These are phyloP conservation scores for Holothuria glaberrima DNA, from an alignment of 35 echinoderm and acorn worm species.

Conservation along the genomic window DNA sequence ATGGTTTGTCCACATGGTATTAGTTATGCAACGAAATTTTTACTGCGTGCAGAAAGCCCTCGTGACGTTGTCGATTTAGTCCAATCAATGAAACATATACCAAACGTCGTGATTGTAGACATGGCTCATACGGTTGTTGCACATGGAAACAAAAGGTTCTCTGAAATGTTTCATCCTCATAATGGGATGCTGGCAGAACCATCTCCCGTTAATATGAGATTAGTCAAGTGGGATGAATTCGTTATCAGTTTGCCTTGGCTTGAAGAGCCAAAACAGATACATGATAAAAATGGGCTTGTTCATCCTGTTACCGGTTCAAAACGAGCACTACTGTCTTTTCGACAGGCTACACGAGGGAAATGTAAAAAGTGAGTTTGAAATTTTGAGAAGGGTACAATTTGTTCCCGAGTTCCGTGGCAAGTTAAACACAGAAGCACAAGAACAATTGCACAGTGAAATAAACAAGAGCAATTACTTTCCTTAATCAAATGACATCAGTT, in stretches of 20 bases:
- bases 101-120: conserved; percentile 62
- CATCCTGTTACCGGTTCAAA: conserved; percentile 19
- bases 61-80: conserved; percentile 39
- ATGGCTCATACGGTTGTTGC: conserved; percentile 68
- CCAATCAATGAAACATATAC: conserved; percentile 51
- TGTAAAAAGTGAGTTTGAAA: background rate
- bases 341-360: conserved; percentile 42
- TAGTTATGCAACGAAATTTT: too few relatives aligned
- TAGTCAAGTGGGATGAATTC: background rate
- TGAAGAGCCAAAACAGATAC: background rate
- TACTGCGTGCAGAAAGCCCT: too few relatives aligned
- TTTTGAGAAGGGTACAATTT: conserved; percentile 20
- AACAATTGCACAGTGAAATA: conserved; percentile 28
- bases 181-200: conserved; percentile 34
- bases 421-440: conserved; percentile 31
- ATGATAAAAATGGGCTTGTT: background rate
- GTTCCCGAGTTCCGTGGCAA: conserved; percentile 11
- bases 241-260: background rate
- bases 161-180: conserved; percentile 47
- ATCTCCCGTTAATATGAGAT: background rate
- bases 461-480: conserved; percentile 30
- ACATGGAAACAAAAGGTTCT: conserved; percentile 48
- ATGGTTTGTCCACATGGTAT: too few relatives aligned
- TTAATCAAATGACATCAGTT: conserved; percentile 6
- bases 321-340: conserved; percentile 41